Evolutionary conservation across 1,140 invertebrate genomes (phyloP).

Genomic region (Drosophila pachea): DNA sequence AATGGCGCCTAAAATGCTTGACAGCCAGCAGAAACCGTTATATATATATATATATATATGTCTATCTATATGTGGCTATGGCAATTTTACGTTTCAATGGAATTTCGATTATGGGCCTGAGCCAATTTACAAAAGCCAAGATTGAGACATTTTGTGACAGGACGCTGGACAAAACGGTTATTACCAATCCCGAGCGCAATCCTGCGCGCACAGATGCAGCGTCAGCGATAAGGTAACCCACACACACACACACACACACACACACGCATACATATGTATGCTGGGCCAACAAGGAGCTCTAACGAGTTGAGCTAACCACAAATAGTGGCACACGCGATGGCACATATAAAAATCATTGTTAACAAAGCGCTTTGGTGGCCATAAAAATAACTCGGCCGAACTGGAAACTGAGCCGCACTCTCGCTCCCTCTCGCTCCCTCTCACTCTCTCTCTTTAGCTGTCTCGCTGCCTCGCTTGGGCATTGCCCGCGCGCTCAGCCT

Average conservation of each 20-base stretch:
- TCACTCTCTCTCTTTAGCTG: background rate
- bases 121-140: constrained; percentile 67
- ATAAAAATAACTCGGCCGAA: constrained; percentile 63
- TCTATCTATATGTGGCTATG: constrained; percentile 21
- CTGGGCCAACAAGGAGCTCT: constrained; percentile 45
- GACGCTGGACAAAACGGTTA: constrained; percentile 62
- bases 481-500: background rate
- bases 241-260: background rate
- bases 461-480: background rate
- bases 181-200: constrained; percentile 50
- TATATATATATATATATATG: constrained; percentile 3
- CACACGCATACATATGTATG: constrained; percentile 30
- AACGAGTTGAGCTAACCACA: constrained; percentile 72
- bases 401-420: constrained; percentile 27
- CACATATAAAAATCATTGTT: constrained; percentile 67
- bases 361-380: constrained; percentile 72
- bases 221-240: constrained; percentile 51
- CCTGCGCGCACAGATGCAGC: constrained; percentile 54
- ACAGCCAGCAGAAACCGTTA: constrained; percentile 41
- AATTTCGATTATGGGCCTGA: constrained; percentile 67
- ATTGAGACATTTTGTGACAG: constrained; percentile 71
- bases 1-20: constrained; percentile 47
- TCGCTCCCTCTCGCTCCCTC: background rate
- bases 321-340: constrained; percentile 53
- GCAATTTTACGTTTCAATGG: constrained; percentile 72